Evolutionary conservation across 2,113 vertebrate species (phyloP), one percentile per base, ranked within the genome.

Genomic region (Ramphastos sulfuratus): DNA sequence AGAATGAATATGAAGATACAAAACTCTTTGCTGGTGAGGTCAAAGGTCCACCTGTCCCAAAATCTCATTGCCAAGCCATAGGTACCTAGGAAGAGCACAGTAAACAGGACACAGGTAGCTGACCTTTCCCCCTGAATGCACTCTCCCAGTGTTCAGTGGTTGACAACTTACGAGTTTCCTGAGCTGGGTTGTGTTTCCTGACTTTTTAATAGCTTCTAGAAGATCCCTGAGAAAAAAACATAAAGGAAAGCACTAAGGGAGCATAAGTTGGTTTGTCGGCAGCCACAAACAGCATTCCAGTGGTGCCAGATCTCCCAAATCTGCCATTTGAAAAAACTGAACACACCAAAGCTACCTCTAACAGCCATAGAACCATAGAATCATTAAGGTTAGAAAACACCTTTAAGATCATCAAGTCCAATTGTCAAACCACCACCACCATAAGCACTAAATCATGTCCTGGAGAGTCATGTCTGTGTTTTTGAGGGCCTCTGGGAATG

Each of bases 111-210:
- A 37, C 1, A 0, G 17, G 5, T 23, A 5, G 15, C 2, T 19
- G 4, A 55, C 19, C 33, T 46, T 13, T 70, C 42, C 16, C 42
- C 16, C 42, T 71, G 31, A 12, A 31, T 28, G 8, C 4, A 39
- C 42, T 20, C 11, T 76, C 35, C 14, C 8, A 0, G 0, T 3
- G 0, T 55, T 50, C 63, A 39, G 35, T 35, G 4, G 4, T 12
- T 1, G 4, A 14, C 42, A 30, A 23, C 0, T 0, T 28, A 60
- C 15, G 55, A 72, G 27, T 15, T 27, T 63, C 23, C 37, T 27
- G 33, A 60, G 50, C 55, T 80, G 20, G 8, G 21, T 30, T 1
- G 1, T 18, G 1, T 67, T 89, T 64, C 67, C 64, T 35, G 33
- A 20, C 7, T 50, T 55, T 13, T 70, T 56, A n/a, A 35, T 15